Evolutionary conservation across 2,888 invertebrate genomes (phyloP), one percentile per base, ranked within the genome.

Genomic region (Brachylomia viminalis): DNA sequence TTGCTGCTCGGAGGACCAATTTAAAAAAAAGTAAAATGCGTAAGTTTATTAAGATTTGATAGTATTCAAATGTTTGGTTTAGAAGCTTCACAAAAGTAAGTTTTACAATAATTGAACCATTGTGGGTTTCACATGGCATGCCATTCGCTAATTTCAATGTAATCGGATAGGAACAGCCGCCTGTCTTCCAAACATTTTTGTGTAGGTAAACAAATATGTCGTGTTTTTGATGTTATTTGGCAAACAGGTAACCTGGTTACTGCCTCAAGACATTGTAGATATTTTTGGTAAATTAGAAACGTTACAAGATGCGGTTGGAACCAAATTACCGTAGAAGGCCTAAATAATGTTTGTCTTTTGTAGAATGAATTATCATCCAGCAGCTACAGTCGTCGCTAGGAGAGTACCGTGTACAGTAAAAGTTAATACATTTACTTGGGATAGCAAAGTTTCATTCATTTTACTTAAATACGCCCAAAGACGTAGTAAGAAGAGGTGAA

Each of bases 381-480:
- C 23, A 56, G 52, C 61, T 62, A 70, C 58, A 69, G 64, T 65
- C 33, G 64, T 65, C 42, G 30, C 52, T n/a, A 61, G 58, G 17
- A 61, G 68, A 61, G 81, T 70, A 45, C 38, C 33, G 33, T 65
- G 68, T 72, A 81, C 69, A 17, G 47, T 15, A 59, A 45, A 72
- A 77, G 72, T 77, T 81, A 69, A 77, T 81, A 80, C 30, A 11
- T 45, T 72, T 68, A 80, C 65, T 77, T 45, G 56, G 54, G 33
- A 65, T 27, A 45, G 20, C 72, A 81, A 81, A 81, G 81, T 81
- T 81, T 70, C 23, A 13, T 71, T 61, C 72, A 81, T 77, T 72
- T 72, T 77, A 77, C 77, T 77, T 81, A 72, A 66, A 77, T 72
- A 61, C 23, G 30, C 15, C n/a, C 49, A 62, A 72, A 77, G 68